Evolutionary conservation across 2,888 invertebrate species (phyloP).

Genomic region (Eilema caniola): DNA sequence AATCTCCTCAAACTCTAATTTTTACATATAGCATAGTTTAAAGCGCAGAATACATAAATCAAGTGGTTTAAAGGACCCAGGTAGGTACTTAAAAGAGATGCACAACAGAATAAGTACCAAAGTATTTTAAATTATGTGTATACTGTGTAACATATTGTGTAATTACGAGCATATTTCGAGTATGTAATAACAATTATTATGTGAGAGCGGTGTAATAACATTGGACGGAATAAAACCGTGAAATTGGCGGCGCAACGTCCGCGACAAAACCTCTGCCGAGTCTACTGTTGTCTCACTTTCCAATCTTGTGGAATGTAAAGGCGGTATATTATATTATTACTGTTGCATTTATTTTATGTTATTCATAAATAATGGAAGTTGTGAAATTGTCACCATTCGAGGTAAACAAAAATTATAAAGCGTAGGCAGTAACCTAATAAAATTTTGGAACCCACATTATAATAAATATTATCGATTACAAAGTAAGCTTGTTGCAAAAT

Average conservation of each 20-base stretch:
- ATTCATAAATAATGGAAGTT: slow-evolving; percentile 54
- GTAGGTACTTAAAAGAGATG: too few species aligned
- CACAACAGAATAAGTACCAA: neutral
- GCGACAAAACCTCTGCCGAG: slow-evolving; percentile 36
- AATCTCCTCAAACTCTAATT: too few species aligned
- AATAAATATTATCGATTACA: neutral
- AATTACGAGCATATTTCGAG: slow-evolving; percentile 48
- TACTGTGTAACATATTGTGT: slow-evolving; percentile 43
- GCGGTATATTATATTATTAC: slow-evolving; percentile 46
- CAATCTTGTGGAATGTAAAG: slow-evolving; percentile 70
- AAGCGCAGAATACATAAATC: too few species aligned
- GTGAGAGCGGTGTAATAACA: slow-evolving; percentile 47
- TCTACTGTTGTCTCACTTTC: slow-evolving; percentile 62
- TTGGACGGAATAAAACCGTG: slow-evolving; percentile 60
- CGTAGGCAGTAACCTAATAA: slow-evolving; percentile 27
- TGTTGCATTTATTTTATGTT: slow-evolving; percentile 55
- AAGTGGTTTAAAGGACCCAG: too few species aligned
- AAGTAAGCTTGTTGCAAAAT: neutral
- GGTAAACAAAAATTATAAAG: slow-evolving; percentile 40
- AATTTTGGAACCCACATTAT: neutral
- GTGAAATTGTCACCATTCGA: slow-evolving; percentile 54
- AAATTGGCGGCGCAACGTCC: slow-evolving; percentile 55
- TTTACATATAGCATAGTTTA: too few species aligned
- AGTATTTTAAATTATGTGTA: slow-evolving; percentile 1
- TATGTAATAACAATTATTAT: slow-evolving; percentile 56